Evolutionary conservation across 2,113 vertebrate genomes (phyloP), one percentile per base, ranked within the genome.

Genomic region (Oxyura jamaicensis): DNA sequence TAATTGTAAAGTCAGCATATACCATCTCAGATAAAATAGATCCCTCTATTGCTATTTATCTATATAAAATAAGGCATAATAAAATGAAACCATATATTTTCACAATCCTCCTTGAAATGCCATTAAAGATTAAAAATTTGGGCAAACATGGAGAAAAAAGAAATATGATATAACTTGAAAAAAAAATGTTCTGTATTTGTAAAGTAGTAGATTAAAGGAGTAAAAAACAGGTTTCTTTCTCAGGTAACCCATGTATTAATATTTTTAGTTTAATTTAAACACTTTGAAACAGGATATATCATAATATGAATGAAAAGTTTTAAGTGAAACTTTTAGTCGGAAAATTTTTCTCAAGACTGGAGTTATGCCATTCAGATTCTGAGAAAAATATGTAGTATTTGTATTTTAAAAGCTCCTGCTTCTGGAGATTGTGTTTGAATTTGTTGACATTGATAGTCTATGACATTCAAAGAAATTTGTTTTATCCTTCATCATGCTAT

Each of bases 401-500:
- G 28, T 77, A 66, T 60, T 93, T 90, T 22, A 44, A 62, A 93
- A 91, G 52, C 44, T 88, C 69, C 69, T 72, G 1, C 82, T 95
- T 90, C 48, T 74, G 55, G 73, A 93, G 35, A 93, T 36, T 86
- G 13, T 58, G 18, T 48, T 77, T 82, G 55, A 93, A 91, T 92
- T 91, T 93, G 67, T 94, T 83, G 71, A 86, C 69, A 80, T 50
- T 88, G 65, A 93, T 41, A 85, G 88, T 31, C 59, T 71, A 17
- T 75, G 53, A 92, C 80, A 85, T 94, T 96, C 88, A 86, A 84
- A 95, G 18, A 52, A 6, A 3, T 52, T 97, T 83, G 75, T 94
- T 93, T 91, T 94, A 91, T 90, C 72, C 63, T 96, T 71, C 63
- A 88, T 93, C 71, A 90, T 90, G 48, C 52, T 94, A 83, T 94